Percentiles rank a stretch among this genome's conserved stretches.
These are phyloP conservation scores for Mystacides longicornis DNA, from an alignment of 2,888 invertebrate species.

Conservation along the genomic window DNA sequence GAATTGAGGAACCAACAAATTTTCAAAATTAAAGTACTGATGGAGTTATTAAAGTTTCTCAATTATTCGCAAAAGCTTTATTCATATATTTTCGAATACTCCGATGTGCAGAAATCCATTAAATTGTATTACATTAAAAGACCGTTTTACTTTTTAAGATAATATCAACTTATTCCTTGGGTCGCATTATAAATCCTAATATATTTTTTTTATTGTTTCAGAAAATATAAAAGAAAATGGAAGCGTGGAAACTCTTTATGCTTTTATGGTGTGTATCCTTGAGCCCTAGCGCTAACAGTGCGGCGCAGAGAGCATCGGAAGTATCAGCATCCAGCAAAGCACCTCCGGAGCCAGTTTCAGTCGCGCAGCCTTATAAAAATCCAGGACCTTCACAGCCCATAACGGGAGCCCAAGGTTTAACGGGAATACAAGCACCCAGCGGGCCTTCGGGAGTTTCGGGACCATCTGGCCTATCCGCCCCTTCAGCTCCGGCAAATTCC, in stretches of 20 bases:
- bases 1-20: too few species aligned
- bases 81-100: too few species aligned
- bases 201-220: constrained; percentile 8
- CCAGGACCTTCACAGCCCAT: constrained; percentile 42
- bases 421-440: constrained; percentile 29
- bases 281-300: constrained; percentile 11
- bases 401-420: constrained; percentile 37
- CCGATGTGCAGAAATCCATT: too few species aligned
- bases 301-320: constrained; percentile 15
- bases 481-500: constrained; percentile 49
- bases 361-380: constrained; percentile 46
- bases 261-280: constrained; percentile 10
- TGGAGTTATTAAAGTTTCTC: too few species aligned
- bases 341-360: constrained; percentile 36
- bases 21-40: too few species aligned
- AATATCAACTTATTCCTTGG: too few species aligned
- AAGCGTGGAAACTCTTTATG: constrained; percentile 7
- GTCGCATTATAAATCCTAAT: neutral
- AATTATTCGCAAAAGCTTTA: too few species aligned
- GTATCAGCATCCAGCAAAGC: constrained; percentile 19
- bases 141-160: too few species aligned
- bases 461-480: constrained; percentile 44
- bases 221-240: constrained; percentile 8
- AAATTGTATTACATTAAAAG: too few species aligned
- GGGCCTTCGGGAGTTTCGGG: constrained; percentile 36